Base-by-base conservation (phyloP, 92 coral and sea anemone genomes). In the Chrysogorgia sp. region DNA sequence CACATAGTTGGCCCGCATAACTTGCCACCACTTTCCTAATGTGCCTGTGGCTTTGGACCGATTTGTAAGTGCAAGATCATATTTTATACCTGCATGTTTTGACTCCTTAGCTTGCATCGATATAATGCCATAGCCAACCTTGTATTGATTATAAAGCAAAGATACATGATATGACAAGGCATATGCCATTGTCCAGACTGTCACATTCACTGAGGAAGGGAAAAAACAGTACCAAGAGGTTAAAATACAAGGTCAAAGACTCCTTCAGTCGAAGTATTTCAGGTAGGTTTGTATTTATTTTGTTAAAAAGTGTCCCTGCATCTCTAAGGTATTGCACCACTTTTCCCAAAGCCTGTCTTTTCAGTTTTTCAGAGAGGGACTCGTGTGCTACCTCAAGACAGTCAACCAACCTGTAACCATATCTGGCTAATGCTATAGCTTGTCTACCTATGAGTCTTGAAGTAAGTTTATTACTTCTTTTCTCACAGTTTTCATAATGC, bases 1-100 rank as follows among this genome's bases (percentile, higher is more conserved):
- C 7, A 86, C 90, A 82, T 86, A 86, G 40, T 86, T 86, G 10
- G 84, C 76, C n/a, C 83, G 43, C 87, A 86, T 86, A 20, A 86
- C 66, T 59, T 86, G 90, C 77, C 74, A 76, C 89, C 89, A 85
- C 41, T 85, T 85, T 14, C 89, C 82, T 9, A 71, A 22, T 14
- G 13, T 14, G 22, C 71, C 76, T 29, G 89, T 81, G 19, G 86
- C 71, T 2, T 71, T 58, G 7, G 89, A 85, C 21, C 79, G 67
- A 45, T 85, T 85, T 25, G 71, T 74, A 0, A 81, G 65, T 1
- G 50, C 10, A 6, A 86, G 64, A 75, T 86, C 84, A 59, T 77
- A 23, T 59, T 86, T 86, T 10, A 86, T 37, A 21, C 83, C 90
- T 7, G 87, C 47, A 31, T 86, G 90, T 67, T 86, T 86, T 3